A percentile compares a stretch with the other conserved stretches of the same genome.
phyloP scores from a whole-genome alignment of 2,113 vertebrate species.

The Okapia johnstoni region DNA sequence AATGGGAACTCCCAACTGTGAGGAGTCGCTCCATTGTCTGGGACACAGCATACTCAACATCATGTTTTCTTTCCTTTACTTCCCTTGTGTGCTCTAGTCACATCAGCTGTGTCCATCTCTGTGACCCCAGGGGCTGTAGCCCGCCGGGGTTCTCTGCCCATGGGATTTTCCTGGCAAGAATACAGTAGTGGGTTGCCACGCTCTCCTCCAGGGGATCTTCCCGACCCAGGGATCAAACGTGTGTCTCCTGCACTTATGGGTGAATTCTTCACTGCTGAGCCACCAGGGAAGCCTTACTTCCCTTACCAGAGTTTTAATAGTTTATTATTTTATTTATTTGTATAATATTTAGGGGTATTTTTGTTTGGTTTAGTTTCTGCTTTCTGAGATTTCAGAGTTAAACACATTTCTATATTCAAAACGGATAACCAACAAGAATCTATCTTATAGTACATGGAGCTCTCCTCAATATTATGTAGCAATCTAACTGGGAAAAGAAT shows the following conservation, averaged over 20 bases:
- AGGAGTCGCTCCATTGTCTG: background rate
- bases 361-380: background rate
- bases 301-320: background rate
- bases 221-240: background rate
- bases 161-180: background rate
- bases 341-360: background rate
- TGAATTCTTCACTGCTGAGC: background rate
- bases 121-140: background rate
- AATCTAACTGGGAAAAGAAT: background rate
- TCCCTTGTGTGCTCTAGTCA: background rate
- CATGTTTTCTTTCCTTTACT: too few species aligned
- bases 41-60: rapidly evolving
- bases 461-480: background rate
- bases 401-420: background rate
- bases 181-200: background rate
- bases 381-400: background rate
- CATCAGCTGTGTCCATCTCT: background rate
- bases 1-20: too few species aligned
- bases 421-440: background rate
- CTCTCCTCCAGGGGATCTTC: background rate
- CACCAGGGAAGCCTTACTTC: background rate
- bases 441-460: background rate
- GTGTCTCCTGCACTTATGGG: background rate
- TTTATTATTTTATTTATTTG: background rate
- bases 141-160: background rate